Evolutionary conservation across 2,888 invertebrate species (phyloP).

Genomic region (Platerodrilus igneus): DNA sequence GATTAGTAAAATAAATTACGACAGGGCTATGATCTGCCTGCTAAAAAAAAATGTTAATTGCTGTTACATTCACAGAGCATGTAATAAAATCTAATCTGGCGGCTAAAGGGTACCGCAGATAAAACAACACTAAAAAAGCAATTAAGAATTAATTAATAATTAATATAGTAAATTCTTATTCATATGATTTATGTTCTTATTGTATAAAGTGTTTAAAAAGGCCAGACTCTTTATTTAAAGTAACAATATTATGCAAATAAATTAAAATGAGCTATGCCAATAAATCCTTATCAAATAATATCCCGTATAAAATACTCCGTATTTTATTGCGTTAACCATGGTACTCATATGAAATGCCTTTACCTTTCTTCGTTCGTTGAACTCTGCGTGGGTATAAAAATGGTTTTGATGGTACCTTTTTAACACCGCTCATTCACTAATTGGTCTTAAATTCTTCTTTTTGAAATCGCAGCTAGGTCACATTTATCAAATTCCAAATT

Average conservation of each 20-base stretch:
- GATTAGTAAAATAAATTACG: too few relatives aligned
- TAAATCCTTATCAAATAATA: conserved; percentile 22
- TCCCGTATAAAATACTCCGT: conserved; percentile 19
- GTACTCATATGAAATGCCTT: conserved; percentile 22
- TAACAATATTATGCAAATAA: conserved; percentile 19
- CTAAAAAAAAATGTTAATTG: too few relatives aligned
- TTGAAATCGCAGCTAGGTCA: too few relatives aligned
- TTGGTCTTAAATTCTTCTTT: too few relatives aligned
- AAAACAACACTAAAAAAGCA: conserved; percentile 15
- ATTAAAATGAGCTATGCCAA: conserved; percentile 15
- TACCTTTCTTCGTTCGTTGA: conserved; percentile 23
- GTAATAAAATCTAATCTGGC: too few relatives aligned
- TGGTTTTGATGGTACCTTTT: too few relatives aligned
- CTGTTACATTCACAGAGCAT: too few relatives aligned
- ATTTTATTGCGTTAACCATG: conserved; percentile 24
- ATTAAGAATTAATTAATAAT: conserved; percentile 20
- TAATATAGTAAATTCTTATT: conserved; percentile 13
- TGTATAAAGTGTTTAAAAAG: conserved; percentile 9
- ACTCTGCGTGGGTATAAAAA: conserved; percentile 21
- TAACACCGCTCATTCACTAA: too few relatives aligned
- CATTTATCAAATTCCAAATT: too few relatives aligned
- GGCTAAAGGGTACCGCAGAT: too few relatives aligned
- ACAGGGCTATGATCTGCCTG: too few relatives aligned
- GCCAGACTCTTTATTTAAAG: conserved; percentile 10
- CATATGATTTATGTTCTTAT: conserved; percentile 11